These are phyloP conservation scores for Enteromius trimaculatus DNA, from an alignment of 2,797 vertebrate species.

Conservation along the genomic window DNA sequence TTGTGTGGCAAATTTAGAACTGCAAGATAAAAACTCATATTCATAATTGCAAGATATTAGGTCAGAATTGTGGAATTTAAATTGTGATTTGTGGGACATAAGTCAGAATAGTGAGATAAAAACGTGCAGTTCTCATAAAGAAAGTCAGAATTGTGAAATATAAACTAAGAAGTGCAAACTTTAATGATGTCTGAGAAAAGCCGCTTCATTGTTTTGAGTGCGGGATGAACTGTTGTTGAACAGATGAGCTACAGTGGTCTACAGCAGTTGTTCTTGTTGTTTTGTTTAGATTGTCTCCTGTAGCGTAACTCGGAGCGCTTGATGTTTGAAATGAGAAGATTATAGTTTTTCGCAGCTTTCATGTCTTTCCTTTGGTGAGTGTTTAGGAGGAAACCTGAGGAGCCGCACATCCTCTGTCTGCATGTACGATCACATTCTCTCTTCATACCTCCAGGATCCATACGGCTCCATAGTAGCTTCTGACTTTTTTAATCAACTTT, in stretches of 20 bases:
- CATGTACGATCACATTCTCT: conserved; percentile 31
- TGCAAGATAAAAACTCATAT: no score
- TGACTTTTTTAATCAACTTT: conserved; percentile 41
- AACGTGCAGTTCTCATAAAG: no score
- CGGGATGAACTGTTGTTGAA: not conserved
- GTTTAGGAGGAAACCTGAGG: conserved; percentile 29
- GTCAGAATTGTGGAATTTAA: no score
- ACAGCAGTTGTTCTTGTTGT: not conserved
- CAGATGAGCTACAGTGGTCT: not conserved
- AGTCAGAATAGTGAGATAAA: not conserved
- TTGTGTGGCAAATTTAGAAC: no score
- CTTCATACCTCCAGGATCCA: conserved; percentile 17
- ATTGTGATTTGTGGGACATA: no score
- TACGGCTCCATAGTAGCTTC: not conserved
- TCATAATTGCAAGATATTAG: not conserved
- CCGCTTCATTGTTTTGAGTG: not conserved
- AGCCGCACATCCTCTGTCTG: not conserved
- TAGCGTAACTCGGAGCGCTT: not conserved
- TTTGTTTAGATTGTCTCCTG: conserved; percentile 26
- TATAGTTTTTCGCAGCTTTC: conserved; percentile 3
- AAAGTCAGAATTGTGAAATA: no score
- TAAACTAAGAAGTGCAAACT: no score
- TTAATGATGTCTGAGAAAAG: no score
- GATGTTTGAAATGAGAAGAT: conserved; percentile 14
- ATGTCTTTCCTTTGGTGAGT: conserved; percentile 2